Evolutionary conservation across 35 echinoderm and acorn worm genomes (phyloP), one percentile per base, ranked within the genome.

Genomic region (Heliocidaris tuberculata): DNA sequence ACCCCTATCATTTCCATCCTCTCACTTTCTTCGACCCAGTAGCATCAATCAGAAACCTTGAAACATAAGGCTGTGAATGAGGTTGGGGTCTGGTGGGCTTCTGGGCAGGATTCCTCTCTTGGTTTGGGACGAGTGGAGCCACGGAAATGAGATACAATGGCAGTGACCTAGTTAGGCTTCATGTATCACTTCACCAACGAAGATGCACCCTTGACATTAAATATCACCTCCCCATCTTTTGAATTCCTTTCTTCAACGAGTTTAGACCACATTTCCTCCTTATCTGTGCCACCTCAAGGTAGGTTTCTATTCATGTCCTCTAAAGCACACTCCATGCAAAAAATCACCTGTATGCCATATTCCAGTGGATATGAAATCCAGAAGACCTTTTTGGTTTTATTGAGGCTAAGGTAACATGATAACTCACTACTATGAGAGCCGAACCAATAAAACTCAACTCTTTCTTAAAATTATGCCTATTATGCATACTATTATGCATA

Each of bases 121-220:
- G 10, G 7, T 56, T 56, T 7, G 19, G 31, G n/a, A 29, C 9
- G 85, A 86, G 85, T 32, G 16, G 31, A 32, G 32, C 31, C 87
- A 13, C 4, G 21, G 87, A 89, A 89, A 89, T 19, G 31, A 32
- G 87, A 89, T 89, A 89, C 87, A 32, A 48, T 89, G 87, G 24
- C 87, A 89, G 31, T 89, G 87, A 89, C 87, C 87, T 17, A 89
- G 87, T 89, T 89, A 16, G 87, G 65, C 65, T 78, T 89, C 31
- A 32, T 9, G 86, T 87, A 87, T 87, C 86, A 87, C 32, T 6
- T 87, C 3, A 48, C 29, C 87, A 89, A 7, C 11, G 19, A 89
- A 42, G 47, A 89, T 35, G 13, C 87, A 78, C 65, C 65, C 65
- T 78, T 78, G 65, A 78, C 65, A 78, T 78, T 78, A 21, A 78